Percentiles rank a stretch among this genome's conserved stretches.
phyloP scores from a whole-genome alignment of 1,140 invertebrate species.

The Episyrphus balteatus region DNA sequence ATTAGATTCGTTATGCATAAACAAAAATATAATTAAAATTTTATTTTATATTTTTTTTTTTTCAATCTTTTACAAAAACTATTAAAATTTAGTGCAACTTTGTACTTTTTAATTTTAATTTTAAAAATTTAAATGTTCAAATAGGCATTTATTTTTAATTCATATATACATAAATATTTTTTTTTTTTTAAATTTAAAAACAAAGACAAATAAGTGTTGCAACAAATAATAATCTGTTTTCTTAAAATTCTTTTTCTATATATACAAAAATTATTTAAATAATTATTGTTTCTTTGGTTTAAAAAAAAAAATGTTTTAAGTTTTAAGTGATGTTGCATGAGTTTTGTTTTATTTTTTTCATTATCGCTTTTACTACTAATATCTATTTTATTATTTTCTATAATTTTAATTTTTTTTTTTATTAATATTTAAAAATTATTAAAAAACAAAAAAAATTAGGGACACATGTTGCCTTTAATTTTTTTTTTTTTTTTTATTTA shows the following conservation, averaged over 20 bases:
- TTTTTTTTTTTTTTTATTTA: neutral
- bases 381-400: constrained; percentile 1
- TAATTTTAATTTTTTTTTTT: constrained; percentile 1
- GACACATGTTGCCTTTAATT: constrained; percentile 16
- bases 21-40: constrained; percentile 14
- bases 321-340: constrained; percentile 36
- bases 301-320: constrained; percentile 23
- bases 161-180: too few relatives aligned
- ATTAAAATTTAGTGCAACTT: neutral
- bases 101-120: too few relatives aligned
- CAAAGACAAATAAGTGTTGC: neutral
- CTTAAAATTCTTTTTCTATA: constrained; percentile 10
- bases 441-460: constrained; percentile 14
- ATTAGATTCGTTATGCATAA: too few relatives aligned
- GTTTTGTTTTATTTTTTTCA: constrained; percentile 37
- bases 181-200: constrained; percentile 14
- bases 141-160: neutral
- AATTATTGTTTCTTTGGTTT: constrained; percentile 23
- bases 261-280: constrained; percentile 14
- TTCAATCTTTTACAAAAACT: constrained; percentile 14
- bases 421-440: constrained; percentile 11
- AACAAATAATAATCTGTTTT: neutral
- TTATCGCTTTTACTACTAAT: constrained; percentile 33
- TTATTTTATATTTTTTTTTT: constrained; percentile 15
- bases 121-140: too few relatives aligned